These are phyloP conservation scores for Drosophila merina DNA, from an alignment of 2,888 invertebrate genomes.

Conservation along the genomic window DNA sequence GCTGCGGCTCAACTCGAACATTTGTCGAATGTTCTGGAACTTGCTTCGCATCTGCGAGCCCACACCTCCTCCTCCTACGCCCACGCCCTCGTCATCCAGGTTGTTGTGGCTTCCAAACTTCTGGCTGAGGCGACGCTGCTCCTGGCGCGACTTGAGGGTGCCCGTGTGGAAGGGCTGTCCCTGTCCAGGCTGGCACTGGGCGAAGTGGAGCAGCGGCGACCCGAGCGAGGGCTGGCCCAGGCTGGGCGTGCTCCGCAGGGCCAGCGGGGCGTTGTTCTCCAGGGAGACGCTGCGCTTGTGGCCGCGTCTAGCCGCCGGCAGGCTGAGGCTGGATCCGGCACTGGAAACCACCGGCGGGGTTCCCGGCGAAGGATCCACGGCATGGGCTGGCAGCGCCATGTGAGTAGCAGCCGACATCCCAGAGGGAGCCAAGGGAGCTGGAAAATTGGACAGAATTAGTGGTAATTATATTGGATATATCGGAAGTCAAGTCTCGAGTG, in stretches of 20 bases:
- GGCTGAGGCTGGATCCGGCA: neutral
- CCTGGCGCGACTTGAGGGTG: constrained; percentile 83
- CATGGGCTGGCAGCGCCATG: constrained; percentile 69
- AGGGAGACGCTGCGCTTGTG: constrained; percentile 83
- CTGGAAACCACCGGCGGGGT: constrained; percentile 33
- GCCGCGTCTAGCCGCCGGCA: constrained; percentile 75
- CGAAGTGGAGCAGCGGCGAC: constrained; percentile 60
- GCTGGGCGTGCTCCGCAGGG: constrained; percentile 73
- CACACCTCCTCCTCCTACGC: constrained; percentile 38
- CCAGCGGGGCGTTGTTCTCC: constrained; percentile 76
- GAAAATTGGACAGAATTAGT: neutral
- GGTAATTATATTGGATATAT: neutral
- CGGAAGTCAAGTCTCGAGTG: constrained; percentile 3
- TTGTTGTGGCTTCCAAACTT: constrained; percentile 83
- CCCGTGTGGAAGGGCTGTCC: constrained; percentile 71
- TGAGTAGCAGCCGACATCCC: constrained; percentile 65
- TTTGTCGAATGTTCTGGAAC: constrained; percentile 83
- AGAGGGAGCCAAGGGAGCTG: neutral
- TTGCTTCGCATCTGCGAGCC: constrained; percentile 79
- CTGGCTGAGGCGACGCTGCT: constrained; percentile 82
- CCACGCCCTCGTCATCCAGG: constrained; percentile 79
- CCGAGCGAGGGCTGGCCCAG: constrained; percentile 65
- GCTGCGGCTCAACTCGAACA: constrained; percentile 81
- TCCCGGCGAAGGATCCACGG: constrained; percentile 44
- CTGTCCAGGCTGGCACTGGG: constrained; percentile 21